Evolutionary conservation across 2,888 invertebrate species (phyloP).

Genomic region (Clitarchus hookeri): DNA sequence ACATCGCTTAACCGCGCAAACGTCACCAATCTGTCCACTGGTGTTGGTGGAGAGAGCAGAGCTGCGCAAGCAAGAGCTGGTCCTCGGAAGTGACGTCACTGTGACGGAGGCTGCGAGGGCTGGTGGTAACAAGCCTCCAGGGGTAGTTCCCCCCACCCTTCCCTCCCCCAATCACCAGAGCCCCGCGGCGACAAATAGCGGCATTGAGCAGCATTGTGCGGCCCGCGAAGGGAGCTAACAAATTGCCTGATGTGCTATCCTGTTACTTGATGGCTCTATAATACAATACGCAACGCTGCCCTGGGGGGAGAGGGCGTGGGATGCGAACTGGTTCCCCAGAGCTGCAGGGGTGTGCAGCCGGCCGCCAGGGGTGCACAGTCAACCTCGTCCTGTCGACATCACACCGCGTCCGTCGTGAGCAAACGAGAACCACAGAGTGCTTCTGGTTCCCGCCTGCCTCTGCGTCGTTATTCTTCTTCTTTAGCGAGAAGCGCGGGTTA

Average conservation of each 20-base stretch:
- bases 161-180: neutral
- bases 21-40: too few species aligned
- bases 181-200: neutral
- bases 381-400: neutral
- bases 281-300: neutral
- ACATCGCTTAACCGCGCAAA: too few species aligned
- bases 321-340: neutral
- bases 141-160: neutral
- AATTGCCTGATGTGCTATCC: conserved; percentile 24
- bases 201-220: neutral
- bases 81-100: too few species aligned
- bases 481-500: too few species aligned
- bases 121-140: neutral
- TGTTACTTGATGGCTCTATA: conserved; percentile 26
- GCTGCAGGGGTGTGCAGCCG: neutral
- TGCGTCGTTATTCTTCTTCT: too few species aligned
- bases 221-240: neutral
- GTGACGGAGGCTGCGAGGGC: too few species aligned
- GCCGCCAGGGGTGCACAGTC: too few species aligned
- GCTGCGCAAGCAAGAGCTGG: too few species aligned
- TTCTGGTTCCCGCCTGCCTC: too few species aligned
- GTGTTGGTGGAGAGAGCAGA: too few species aligned
- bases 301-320: neutral
- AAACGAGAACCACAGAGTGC: too few species aligned
- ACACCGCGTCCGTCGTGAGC: too few species aligned